Percentiles rank a stretch among this genome's conserved stretches.
Conservation (phyloP, 1,140 invertebrate species). For the Drusus annulatus region DNA sequence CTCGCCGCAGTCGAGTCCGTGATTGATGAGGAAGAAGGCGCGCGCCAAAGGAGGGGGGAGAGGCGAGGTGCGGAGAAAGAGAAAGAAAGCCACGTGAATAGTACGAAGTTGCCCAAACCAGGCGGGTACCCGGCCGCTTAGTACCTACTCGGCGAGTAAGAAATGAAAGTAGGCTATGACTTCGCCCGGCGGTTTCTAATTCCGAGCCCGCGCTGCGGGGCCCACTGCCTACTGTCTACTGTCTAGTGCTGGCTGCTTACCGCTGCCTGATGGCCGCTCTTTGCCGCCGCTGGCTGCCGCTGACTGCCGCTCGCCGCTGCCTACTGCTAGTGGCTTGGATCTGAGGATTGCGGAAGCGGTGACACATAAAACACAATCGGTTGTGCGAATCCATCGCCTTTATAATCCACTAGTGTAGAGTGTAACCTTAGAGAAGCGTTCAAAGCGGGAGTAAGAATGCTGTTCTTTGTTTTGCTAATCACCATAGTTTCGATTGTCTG, state of each 20-base stretch:
- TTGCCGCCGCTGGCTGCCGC: background rate
- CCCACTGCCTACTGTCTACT: background rate
- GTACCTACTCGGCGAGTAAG: background rate
- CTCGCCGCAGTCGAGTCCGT: no score
- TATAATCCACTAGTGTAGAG: no score
- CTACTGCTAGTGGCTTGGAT: no score
- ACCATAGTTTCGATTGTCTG: no score
- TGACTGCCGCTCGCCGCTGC: background rate
- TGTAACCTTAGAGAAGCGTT: no score
- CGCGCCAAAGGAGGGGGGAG: background rate
- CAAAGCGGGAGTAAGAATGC: no score
- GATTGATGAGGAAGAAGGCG: background rate
- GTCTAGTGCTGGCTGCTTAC: background rate
- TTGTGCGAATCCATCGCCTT: no score
- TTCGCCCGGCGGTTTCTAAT: conserved; percentile 10
- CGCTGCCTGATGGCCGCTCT: background rate
- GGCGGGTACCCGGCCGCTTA: background rate
- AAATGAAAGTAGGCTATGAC: conserved; percentile 30
- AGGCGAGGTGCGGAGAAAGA: background rate
- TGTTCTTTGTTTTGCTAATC: no score
- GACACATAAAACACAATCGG: background rate
- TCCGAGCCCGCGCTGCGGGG: background rate
- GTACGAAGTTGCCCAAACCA: background rate
- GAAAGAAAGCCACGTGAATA: background rate
- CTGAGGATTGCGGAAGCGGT: background rate